Conservation (phyloP, 2,888 invertebrate species). For the Alcis repandata region DNA sequence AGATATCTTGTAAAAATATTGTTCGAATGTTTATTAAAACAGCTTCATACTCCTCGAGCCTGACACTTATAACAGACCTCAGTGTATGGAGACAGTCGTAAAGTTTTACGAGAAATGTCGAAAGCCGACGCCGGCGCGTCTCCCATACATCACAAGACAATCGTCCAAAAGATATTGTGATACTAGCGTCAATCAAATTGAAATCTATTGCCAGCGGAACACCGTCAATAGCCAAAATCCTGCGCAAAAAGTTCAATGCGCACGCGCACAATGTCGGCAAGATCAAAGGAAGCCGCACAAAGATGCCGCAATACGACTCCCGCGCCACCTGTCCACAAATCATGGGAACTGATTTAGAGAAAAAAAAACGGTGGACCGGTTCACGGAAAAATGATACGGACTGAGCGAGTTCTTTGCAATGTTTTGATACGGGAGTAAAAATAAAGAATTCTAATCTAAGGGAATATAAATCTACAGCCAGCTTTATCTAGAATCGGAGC, state of each 20-base stretch:
- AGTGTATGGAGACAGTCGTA: not conserved
- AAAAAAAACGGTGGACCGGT: slow-evolving; percentile 52
- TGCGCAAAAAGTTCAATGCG: slow-evolving; percentile 74
- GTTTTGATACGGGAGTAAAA: slow-evolving; percentile 37
- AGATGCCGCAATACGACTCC: slow-evolving; percentile 76
- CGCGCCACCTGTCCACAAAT: slow-evolving; percentile 83
- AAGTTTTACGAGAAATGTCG: slow-evolving; percentile 16
- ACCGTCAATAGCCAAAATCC: slow-evolving; percentile 67
- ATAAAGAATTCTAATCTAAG: slow-evolving; percentile 19
- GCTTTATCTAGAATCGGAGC: slow-evolving; percentile 16
- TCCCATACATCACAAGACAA: slow-evolving; percentile 35
- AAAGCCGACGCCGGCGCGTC: slow-evolving; percentile 36
- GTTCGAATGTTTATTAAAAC: too few species aligned
- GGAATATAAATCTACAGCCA: slow-evolving; percentile 11
- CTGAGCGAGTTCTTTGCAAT: slow-evolving; percentile 36
- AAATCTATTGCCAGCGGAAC: slow-evolving; percentile 54
- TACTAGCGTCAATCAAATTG: slow-evolving; percentile 50
- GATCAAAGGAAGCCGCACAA: slow-evolving; percentile 72
- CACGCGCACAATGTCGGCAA: slow-evolving; percentile 81
- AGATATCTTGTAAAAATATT: too few species aligned
- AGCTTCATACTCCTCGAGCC: too few species aligned
- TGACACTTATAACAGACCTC: slow-evolving; percentile 31
- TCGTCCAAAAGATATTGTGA: slow-evolving; percentile 36
- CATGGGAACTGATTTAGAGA: slow-evolving; percentile 77
- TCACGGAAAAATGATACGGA: slow-evolving; percentile 48